Evolutionary conservation across 1,140 invertebrate species (phyloP).

Genomic region (Drosophila virilis): DNA sequence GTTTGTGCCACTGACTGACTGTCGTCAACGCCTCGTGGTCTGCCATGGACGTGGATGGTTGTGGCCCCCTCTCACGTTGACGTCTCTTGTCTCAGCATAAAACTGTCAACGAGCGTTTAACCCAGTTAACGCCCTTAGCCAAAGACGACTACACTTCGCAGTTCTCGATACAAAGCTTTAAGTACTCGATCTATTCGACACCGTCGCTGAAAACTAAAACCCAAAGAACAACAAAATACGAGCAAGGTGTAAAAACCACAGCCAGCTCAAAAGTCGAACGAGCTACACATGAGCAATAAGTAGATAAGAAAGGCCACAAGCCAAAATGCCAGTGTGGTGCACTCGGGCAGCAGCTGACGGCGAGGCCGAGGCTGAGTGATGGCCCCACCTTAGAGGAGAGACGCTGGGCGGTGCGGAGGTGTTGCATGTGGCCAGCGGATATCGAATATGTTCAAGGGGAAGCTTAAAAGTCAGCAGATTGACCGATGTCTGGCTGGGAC

Average conservation of each 20-base stretch:
- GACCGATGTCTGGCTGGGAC: constrained; percentile 65
- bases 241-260: constrained; percentile 75
- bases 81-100: constrained; percentile 59
- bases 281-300: constrained; percentile 29
- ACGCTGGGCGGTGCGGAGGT: constrained; percentile 64
- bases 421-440: constrained; percentile 71
- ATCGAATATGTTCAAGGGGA: constrained; percentile 42
- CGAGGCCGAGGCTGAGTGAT: constrained; percentile 58
- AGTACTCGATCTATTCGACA: constrained; percentile 58
- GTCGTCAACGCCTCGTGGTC: constrained; percentile 50
- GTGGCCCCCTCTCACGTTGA: constrained; percentile 18
- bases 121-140: constrained; percentile 77
- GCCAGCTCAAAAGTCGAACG: constrained; percentile 24
- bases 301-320: constrained; percentile 55
- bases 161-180: constrained; percentile 30
- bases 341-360: constrained; percentile 15
- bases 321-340: constrained; percentile 46
- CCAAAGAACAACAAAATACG: constrained; percentile 46
- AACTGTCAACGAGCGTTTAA: constrained; percentile 80
- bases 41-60: constrained; percentile 13
- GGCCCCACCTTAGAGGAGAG: constrained; percentile 52
- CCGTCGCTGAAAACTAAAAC: constrained; percentile 26
- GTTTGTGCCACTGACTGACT: constrained; percentile 77
- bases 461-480: constrained; percentile 45
- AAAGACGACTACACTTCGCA: constrained; percentile 37